Base-by-base conservation (phyloP, 1,140 invertebrate species). In the Odontomachus brunneus region DNA sequence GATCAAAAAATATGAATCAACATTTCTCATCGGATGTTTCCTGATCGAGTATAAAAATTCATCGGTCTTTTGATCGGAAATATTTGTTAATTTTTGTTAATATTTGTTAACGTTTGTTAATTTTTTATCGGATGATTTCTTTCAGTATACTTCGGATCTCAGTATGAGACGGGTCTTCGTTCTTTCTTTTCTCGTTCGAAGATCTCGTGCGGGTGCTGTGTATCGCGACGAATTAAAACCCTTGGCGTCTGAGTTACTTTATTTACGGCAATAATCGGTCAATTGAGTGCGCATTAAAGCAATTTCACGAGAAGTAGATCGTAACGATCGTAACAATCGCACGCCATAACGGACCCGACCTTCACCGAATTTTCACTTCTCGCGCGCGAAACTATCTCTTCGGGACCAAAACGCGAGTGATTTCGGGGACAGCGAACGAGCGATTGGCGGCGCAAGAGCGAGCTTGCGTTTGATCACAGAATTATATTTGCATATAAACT, bases 261-360 rank as follows among this genome's bases (percentile, higher is more conserved):
- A 59, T 59, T 71, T 71, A 71, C 24, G 65, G 38, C 49, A 67
- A 80, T 80, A 80, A 69, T 26, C 38, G 65, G 19, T 2, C 53
- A 80, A 80, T 80, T n/a, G 14, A 80, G 48, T 17, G 24, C 53
- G n/a, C 38, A 71, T 80, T 80, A 57, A 80, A 80, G 17, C 65
- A 80, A 57, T 80, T 80, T 44, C 24, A 5, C 44, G 7, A 63
- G 9, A 80, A 59, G 57, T 80, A 69, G 49, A 67, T 12, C 17
- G 29, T 26, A 71, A 57, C 22, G n/a, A n/a, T n/a, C n/a, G n/a
- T n/a, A n/a, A 48, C n/a, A 4, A 71, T 71, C 33, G 33, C 9
- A 44, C 19, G 24, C 69, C 24, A 29, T 24, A 71, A 80, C 57
- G 14, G 22, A 80, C 71, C n/a, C 14, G 65, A 71, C 65, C 75